Evolutionary conservation across 2,888 invertebrate genomes (phyloP), one percentile per base, ranked within the genome.

Genomic region (Punctoribates punctum): DNA sequence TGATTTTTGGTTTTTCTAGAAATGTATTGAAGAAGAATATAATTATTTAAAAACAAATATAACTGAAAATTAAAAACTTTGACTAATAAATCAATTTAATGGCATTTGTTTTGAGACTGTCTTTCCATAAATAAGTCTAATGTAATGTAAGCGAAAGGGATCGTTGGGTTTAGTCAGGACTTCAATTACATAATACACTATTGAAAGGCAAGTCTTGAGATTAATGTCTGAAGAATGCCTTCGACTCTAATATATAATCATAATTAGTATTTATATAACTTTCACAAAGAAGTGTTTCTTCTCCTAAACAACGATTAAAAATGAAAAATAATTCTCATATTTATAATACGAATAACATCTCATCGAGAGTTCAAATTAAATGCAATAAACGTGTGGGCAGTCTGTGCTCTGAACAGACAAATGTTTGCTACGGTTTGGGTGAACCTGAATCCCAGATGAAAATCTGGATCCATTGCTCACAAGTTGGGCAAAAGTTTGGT

Each of bases 391-490:
- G 57, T 25, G 57, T 57, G 57, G 57, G 57, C n/a, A 57, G 23
- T 25, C 20, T 6, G 51, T 51, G 34, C 20, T 6, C 5, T 51
- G 34, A 34, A 34, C 34, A 34, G 34, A 34, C 34, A 8, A 34
- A 3, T 34, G 34, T 34, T 34, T 34, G 4, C 34, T 34, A 3
- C 8, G 34, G 34, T 34, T 34, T 27, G 29, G 13, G 8, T n/a
- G 27, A 27, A 62, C 5, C 15, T 62, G 27, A 29, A 62, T 4
- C 62, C 27, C 27, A 62, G 62, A 62, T 62, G 62, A 62, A 62
- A 54, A 20, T 54, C 54, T 54, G 8, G 27, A 62, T 27, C 27
- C 5, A 62, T 62, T 62, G 57, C 27, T 5, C 20, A 62, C 13
- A 62, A 13, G n/a, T 60, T 60, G 9, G 27, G 9, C 23, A 60